Evolutionary conservation across 2,797 vertebrate genomes (phyloP).

Genomic region (Propithecus perrieri): DNA sequence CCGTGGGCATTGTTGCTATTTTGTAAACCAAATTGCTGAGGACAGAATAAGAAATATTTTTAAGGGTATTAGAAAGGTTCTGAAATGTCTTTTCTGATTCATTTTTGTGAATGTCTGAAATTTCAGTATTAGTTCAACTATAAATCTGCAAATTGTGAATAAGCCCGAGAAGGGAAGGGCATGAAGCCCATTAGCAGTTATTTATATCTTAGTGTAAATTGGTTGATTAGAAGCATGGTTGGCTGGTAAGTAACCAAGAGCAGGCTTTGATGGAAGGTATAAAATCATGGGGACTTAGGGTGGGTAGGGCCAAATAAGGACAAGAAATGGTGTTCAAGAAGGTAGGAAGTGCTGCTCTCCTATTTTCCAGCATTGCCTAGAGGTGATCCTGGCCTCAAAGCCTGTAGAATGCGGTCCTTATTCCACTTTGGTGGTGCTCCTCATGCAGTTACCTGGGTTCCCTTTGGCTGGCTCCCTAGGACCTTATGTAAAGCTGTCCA

Average conservation of each 20-base stretch:
- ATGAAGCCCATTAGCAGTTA: neutral
- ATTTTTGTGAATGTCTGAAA: neutral
- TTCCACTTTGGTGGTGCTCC: neutral
- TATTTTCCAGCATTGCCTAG: neutral
- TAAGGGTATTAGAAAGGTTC: constrained; percentile 21
- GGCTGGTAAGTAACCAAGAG: constrained; percentile 9
- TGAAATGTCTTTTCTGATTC: neutral
- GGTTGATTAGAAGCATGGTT: constrained; percentile 19
- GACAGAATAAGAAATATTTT: constrained; percentile 21
- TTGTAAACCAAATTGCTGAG: neutral
- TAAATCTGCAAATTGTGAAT: constrained; percentile 6
- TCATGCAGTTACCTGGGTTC: neutral
- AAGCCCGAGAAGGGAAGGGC: neutral
- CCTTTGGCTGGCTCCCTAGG: neutral
- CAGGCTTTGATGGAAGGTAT: neutral
- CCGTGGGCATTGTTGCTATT: neutral
- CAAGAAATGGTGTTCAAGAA: neutral
- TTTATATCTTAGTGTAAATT: constrained; percentile 32
- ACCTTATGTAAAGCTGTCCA: neutral
- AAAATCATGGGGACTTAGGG: neutral
- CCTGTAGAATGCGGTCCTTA: neutral
- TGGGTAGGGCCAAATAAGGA: neutral
- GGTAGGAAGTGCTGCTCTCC: neutral
- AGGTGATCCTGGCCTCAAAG: neutral
- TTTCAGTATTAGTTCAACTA: constrained; percentile 11